These are phyloP conservation scores for Pagrus major DNA, from an alignment of 2,113 vertebrate species.

Conservation along the genomic window DNA sequence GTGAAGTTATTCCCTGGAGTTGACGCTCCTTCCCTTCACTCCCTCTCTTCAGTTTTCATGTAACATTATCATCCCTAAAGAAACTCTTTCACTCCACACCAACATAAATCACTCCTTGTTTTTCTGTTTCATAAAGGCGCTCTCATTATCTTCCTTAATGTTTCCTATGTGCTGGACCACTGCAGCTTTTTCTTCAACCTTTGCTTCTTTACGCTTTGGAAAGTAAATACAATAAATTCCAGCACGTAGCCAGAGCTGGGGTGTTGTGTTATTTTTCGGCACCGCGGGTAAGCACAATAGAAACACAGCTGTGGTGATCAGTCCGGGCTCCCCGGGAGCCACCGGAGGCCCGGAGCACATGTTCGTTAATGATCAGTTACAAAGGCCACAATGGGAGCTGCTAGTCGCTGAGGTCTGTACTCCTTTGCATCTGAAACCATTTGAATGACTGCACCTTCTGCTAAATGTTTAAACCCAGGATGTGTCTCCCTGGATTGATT, in stretches of 20 bases:
- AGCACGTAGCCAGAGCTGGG: conserved; percentile 58
- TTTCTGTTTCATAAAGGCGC: conserved; percentile 33
- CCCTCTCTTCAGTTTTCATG: conserved; percentile 7
- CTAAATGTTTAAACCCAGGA: conserved; percentile 74
- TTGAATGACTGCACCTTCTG: conserved; percentile 74
- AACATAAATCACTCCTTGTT: conserved; percentile 50
- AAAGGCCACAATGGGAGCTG: conserved; percentile 74
- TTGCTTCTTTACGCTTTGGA: conserved; percentile 57
- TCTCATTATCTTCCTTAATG: conserved; percentile 34
- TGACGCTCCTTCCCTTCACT: background rate
- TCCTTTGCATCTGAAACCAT: conserved; percentile 65
- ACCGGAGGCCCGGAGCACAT: conserved; percentile 75
- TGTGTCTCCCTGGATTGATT: conserved; percentile 64
- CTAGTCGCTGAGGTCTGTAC: conserved; percentile 67
- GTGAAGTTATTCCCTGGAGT: background rate
- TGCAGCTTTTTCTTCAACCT: conserved; percentile 24
- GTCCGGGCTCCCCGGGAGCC: conserved; percentile 70
- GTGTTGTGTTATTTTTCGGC: conserved; percentile 75
- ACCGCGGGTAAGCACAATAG: conserved; percentile 70
- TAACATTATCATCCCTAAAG: conserved; percentile 36
- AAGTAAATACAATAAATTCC: conserved; percentile 79
- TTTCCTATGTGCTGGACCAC: conserved; percentile 17
- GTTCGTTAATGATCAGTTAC: conserved; percentile 82
- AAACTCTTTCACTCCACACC: conserved; percentile 2
- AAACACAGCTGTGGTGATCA: conserved; percentile 79